Base-by-base conservation (phyloP, 1,140 invertebrate genomes). In the Ooceraea biroi region DNA sequence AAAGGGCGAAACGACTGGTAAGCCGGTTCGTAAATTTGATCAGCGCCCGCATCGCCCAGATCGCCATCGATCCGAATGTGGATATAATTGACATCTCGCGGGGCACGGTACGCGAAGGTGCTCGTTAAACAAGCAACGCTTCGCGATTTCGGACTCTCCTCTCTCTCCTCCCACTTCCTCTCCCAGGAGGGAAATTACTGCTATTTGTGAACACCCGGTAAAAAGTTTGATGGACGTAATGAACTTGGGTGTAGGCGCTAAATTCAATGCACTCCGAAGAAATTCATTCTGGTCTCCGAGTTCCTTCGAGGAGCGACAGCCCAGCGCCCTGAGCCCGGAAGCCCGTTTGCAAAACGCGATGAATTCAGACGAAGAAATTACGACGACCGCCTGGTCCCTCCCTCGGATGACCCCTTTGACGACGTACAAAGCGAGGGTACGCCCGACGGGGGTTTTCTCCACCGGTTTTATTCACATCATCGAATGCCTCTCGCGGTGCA, bases 391-490 rank as follows among this genome's bases (percentile, higher is more conserved):
- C 55, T 72, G 36, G 2, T 36, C 36, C 36, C 36, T 36, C 36
- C 36, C 22, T 27, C 0, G 76, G n/a, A 27, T 41, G 52, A 30
- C 27, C n/a, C n/a, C 50, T 48, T 41, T 7, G 30, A 60, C 19
- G n/a, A 50, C 63, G 69, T 55, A 68, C 52, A 19, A 30, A 52
- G 83, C 17, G 11, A 30, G 11, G 2, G 22, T 48, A n/a, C 52
- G 8, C 52, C 4, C 60, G 30, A 78, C 48, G 50, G 65, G 22
- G 25, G 7, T 46, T 80, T 80, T 80, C 65, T 58, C 22, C 36
- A 52, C 12, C 44, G 60, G 27, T 77, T 76, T 80, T 80, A 80
- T 80, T 69, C 65, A 12, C 76, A 30, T 69, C 76, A 66, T 17
- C 74, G 48, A 55, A 78, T 46, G 22, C n/a, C 30, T 25, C 36